A percentile compares a stretch with the other conserved stretches of the same genome.
phyloP scores from a whole-genome alignment of 2,888 invertebrate genomes.

The Gortyna flavago region DNA sequence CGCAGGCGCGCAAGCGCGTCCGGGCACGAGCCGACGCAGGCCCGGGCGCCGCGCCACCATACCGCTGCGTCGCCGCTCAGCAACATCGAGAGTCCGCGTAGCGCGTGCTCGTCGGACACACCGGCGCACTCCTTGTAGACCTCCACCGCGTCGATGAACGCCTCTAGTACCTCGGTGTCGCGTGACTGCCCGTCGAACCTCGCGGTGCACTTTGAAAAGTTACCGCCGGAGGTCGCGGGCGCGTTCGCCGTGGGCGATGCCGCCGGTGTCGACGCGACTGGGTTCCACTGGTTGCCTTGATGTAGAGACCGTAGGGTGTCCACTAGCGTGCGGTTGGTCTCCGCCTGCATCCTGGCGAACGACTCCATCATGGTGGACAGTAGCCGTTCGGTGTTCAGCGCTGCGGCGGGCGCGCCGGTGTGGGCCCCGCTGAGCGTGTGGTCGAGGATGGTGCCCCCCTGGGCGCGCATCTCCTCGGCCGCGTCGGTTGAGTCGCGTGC shows the following conservation, averaged over 20 bases:
- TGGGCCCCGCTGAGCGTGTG: too few species aligned
- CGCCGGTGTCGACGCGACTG: too few species aligned
- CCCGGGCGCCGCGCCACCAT: constrained; percentile 4
- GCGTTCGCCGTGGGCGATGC: too few species aligned
- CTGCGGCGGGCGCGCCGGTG: too few species aligned
- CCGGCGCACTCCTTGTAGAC: not conserved
- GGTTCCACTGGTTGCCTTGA: too few species aligned
- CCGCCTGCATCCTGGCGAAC: constrained; percentile 1
- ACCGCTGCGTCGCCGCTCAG: constrained; percentile 3
- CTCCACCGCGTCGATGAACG: not conserved
- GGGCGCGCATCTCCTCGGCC: not conserved
- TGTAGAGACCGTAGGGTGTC: constrained; percentile 2
- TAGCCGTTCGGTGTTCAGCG: not conserved
- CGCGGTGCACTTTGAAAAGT: constrained; percentile 3
- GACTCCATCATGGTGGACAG: constrained; percentile 4
- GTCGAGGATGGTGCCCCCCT: too few species aligned
- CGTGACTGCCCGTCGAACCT: not conserved
- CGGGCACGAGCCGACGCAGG: not conserved
- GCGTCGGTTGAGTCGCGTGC: not conserved
- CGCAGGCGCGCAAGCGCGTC: not conserved
- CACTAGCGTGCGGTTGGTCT: constrained; percentile 3
- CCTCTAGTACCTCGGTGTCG: constrained; percentile 4
- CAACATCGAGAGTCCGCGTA: constrained; percentile 6
- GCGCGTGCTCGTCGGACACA: not conserved
- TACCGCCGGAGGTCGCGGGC: too few species aligned